Evolutionary conservation across 2,888 invertebrate species (phyloP).

Genomic region (Torymus auratus): DNA sequence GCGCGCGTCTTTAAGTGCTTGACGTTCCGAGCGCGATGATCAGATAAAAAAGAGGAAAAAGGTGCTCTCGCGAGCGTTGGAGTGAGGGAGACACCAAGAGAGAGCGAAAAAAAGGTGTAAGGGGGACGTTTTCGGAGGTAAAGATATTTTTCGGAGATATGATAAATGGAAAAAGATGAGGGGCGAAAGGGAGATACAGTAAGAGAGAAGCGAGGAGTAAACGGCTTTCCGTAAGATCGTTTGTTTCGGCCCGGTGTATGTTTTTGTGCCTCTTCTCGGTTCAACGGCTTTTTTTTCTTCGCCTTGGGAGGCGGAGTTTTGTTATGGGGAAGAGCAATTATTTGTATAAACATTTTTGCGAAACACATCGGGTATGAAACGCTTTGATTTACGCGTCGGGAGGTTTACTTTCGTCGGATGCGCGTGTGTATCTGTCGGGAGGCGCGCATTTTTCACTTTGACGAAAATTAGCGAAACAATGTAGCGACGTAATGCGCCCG

Average conservation of each 20-base stretch:
- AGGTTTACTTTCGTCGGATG: neutral
- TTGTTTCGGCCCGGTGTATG: conserved; percentile 32
- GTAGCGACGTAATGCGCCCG: conserved; percentile 28
- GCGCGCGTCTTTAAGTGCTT: conserved; percentile 41
- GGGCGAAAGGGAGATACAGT: neutral
- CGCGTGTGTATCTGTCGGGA: neutral
- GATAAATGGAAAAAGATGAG: conserved; percentile 32
- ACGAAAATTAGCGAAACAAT: conserved; percentile 42
- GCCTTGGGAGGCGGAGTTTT: conserved; percentile 14
- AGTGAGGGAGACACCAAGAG: neutral
- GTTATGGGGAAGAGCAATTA: conserved; percentile 44
- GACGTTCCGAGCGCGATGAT: conserved; percentile 44
- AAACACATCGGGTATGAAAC: conserved; percentile 36
- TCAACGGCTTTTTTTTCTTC: neutral
- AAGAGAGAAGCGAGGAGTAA: conserved; percentile 16
- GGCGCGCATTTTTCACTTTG: conserved; percentile 42
- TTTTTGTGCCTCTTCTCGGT: neutral
- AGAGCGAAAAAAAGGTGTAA: conserved; percentile 11
- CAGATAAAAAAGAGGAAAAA: conserved; percentile 42
- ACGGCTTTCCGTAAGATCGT: conserved; percentile 54
- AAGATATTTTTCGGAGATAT: conserved; percentile 54
- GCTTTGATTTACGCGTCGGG: conserved; percentile 49
- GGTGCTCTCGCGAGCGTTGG: neutral
- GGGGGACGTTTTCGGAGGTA: conserved; percentile 34
- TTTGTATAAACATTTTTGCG: conserved; percentile 38